These are phyloP conservation scores for Macaca mulatta DNA, from an alignment of 2,113 vertebrate genomes.

Conservation along the genomic window DNA sequence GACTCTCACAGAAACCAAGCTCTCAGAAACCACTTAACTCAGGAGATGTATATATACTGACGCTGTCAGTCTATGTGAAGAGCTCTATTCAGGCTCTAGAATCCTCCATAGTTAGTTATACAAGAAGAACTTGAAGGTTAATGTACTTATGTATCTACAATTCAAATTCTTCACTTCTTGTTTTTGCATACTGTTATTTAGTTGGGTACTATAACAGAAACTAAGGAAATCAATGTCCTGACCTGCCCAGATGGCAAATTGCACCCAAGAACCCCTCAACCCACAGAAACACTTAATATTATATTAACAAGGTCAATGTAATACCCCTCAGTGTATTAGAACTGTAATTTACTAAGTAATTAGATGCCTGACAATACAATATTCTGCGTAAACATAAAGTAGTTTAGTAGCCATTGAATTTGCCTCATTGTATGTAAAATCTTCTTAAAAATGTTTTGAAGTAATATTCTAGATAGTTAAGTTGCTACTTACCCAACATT, in stretches of 20 bases:
- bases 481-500: not conserved
- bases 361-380: not conserved
- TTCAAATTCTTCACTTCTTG: not conserved
- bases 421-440: not conserved
- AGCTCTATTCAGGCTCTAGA: not conserved
- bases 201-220: not conserved
- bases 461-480: slow-evolving; percentile 55
- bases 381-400: not conserved
- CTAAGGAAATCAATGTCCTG: not conserved
- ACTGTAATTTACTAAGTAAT: not conserved
- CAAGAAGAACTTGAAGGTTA: not conserved
- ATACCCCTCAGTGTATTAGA: not conserved
- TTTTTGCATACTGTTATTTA: not conserved
- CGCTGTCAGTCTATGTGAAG: not conserved
- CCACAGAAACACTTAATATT: not conserved
- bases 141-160: not conserved
- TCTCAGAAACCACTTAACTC: not conserved
- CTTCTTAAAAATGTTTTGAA: not conserved
- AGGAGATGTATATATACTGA: not conserved
- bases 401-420: not conserved
- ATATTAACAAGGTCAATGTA: slow-evolving; percentile 8
- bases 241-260: not conserved
- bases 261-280: not conserved
- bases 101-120: not conserved
- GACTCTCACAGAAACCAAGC: not conserved